phyloP scores from a whole-genome alignment of 2,888 invertebrate species.

The Drosophila formosana region DNA sequence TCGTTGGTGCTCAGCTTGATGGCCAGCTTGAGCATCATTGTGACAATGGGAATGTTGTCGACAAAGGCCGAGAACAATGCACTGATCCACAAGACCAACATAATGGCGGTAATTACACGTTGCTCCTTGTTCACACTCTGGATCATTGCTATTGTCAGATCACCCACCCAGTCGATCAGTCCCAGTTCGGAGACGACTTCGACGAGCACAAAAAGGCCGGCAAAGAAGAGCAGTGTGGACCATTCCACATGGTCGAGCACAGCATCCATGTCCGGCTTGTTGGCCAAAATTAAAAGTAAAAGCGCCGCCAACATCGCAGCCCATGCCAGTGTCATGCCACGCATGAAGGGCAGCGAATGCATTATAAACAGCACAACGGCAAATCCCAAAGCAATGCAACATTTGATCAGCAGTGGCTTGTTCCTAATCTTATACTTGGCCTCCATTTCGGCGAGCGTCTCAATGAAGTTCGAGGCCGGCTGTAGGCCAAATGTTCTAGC shows the following conservation, averaged over 20 bases:
- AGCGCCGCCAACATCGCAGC: slow-evolving; percentile 93
- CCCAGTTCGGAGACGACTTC: slow-evolving; percentile 93
- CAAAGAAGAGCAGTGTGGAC: slow-evolving; percentile 95
- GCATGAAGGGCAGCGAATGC: slow-evolving; percentile 91
- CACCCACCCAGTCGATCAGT: slow-evolving; percentile 92
- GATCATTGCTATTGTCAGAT: slow-evolving; percentile 88
- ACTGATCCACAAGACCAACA: slow-evolving; percentile 92
- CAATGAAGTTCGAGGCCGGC: slow-evolving; percentile 87
- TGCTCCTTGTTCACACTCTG: slow-evolving; percentile 88
- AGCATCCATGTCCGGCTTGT: slow-evolving; percentile 91
- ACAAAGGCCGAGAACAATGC: slow-evolving; percentile 94
- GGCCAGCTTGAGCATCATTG: slow-evolving; percentile 94
- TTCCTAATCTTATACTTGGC: slow-evolving; percentile 92
- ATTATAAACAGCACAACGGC: slow-evolving; percentile 92
- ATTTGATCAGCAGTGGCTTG: slow-evolving; percentile 90
- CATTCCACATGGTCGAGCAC: slow-evolving; percentile 94
- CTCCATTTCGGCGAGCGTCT: slow-evolving; percentile 86
- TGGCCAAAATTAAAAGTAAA: slow-evolving; percentile 91
- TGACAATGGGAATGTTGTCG: slow-evolving; percentile 95
- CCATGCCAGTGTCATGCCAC: slow-evolving; percentile 92
- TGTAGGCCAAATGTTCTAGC: slow-evolving; percentile 57
- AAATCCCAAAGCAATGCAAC: slow-evolving; percentile 88
- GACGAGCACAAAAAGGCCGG: slow-evolving; percentile 95
- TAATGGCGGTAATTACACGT: slow-evolving; percentile 89
- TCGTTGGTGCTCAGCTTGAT: slow-evolving; percentile 89